phyloP scores from a whole-genome alignment of 2,888 invertebrate species.

The Seladonia tumulorum region DNA sequence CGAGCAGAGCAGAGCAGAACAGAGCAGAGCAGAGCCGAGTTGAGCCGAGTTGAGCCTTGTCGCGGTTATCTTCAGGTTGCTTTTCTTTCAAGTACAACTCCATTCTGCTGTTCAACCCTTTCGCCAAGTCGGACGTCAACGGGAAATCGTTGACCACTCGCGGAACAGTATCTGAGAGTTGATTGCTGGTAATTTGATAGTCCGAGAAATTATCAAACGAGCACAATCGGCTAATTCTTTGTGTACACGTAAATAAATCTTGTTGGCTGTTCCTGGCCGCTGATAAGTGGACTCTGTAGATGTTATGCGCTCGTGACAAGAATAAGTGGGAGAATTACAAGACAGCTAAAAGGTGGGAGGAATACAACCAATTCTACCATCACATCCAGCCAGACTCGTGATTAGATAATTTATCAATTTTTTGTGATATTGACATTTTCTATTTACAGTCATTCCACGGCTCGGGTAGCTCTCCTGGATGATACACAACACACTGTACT shows the following conservation, averaged over 20 bases:
- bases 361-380: too few species aligned
- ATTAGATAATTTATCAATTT: too few species aligned
- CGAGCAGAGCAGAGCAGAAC: not conserved
- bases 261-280: not conserved
- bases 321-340: not conserved
- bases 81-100: not conserved
- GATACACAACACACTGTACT: too few species aligned
- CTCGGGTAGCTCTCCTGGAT: too few species aligned
- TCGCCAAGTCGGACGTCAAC: not conserved
- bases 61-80: not conserved
- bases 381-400: too few species aligned
- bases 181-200: not conserved
- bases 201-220: not conserved
- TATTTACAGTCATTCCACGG: too few species aligned
- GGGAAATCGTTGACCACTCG: not conserved
- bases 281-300: not conserved
- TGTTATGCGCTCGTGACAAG: not conserved
- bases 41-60: not conserved
- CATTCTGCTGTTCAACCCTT: not conserved
- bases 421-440: too few species aligned
- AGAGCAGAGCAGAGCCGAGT: not conserved
- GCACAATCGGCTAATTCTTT: not conserved
- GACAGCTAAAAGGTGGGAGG: not conserved
- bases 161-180: not conserved
- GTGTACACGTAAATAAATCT: not conserved